These are phyloP conservation scores for Verasper variegatus DNA, from an alignment of 2,113 vertebrate genomes.

Conservation along the genomic window DNA sequence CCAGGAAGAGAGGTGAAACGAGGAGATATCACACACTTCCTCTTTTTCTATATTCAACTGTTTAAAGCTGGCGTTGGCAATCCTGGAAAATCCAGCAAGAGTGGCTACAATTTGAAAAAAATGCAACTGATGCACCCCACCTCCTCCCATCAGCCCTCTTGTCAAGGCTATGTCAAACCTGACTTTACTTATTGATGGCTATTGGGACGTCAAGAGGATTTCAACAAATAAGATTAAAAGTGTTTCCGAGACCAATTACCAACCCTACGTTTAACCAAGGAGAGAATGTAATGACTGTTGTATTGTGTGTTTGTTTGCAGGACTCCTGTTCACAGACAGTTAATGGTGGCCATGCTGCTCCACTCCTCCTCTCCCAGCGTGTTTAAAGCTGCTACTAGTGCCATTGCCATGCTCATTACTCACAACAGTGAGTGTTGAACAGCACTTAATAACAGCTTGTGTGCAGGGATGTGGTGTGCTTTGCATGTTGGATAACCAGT, in stretches of 20 bases:
- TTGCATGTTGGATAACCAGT: background rate
- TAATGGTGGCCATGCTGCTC: conserved; percentile 93
- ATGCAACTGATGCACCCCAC: too few species aligned
- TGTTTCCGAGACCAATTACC: background rate
- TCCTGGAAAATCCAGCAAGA: too few species aligned
- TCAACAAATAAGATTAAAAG: too few species aligned
- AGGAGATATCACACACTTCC: background rate
- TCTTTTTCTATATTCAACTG: too few species aligned
- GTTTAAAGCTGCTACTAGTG: conserved; percentile 88
- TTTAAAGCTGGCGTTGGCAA: too few species aligned
- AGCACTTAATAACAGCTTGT: background rate
- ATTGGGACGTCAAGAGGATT: too few species aligned
- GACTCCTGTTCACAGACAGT: conserved; percentile 88
- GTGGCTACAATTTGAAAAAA: too few species aligned
- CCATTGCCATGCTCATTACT: conserved; percentile 87
- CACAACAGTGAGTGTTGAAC: conserved; percentile 85
- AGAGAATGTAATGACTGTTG: background rate
- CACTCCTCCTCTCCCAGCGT: conserved; percentile 89
- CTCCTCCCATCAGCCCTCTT: too few species aligned
- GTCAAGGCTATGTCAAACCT: too few species aligned
- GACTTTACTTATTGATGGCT: too few species aligned
- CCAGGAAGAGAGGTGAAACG: conserved; percentile 85
- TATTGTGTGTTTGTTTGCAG: conserved; percentile 69
- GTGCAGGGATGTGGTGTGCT: background rate
- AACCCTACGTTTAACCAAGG: background rate